Evolutionary conservation across 2,888 invertebrate genomes (phyloP).

Genomic region (Tenthredo notha): DNA sequence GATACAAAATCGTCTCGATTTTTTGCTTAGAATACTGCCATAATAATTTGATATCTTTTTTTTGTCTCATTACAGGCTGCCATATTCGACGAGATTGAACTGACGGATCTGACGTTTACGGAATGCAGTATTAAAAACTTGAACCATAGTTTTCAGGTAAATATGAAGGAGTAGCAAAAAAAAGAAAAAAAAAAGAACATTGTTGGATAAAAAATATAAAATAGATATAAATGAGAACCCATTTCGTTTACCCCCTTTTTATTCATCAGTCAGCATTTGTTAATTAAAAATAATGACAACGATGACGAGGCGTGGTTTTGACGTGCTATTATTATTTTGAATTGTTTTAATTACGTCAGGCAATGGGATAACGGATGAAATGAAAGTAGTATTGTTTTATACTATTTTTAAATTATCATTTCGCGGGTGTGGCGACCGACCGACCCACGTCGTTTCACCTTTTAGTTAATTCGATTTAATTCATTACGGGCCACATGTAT

Average conservation of each 20-base stretch:
- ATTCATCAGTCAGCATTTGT: neutral
- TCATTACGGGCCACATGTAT: neutral
- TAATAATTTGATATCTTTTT: conserved; percentile 36
- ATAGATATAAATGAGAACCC: neutral
- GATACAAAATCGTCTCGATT: neutral
- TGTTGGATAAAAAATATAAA: neutral
- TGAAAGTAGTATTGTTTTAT: neutral
- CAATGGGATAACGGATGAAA: neutral
- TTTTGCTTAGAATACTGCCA: neutral
- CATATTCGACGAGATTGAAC: conserved; percentile 93
- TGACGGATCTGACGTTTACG: conserved; percentile 91
- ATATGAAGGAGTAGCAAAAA: neutral
- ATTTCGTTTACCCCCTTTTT: neutral
- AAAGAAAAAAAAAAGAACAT: neutral
- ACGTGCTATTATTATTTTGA: neutral
- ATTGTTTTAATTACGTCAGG: neutral
- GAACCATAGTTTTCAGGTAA: conserved; percentile 93
- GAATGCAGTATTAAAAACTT: conserved; percentile 94
- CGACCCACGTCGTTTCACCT: neutral
- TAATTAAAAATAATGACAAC: conserved; percentile 18
- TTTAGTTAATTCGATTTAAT: conserved; percentile 9
- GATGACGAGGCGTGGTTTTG: conserved; percentile 2
- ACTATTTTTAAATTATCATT: conserved; percentile 4
- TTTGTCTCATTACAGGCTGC: conserved; percentile 86
- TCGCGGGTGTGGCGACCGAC: neutral